These are phyloP conservation scores for Cryptoblepharus egeriae DNA, from an alignment of 2,797 vertebrate species.

Conservation along the genomic window DNA sequence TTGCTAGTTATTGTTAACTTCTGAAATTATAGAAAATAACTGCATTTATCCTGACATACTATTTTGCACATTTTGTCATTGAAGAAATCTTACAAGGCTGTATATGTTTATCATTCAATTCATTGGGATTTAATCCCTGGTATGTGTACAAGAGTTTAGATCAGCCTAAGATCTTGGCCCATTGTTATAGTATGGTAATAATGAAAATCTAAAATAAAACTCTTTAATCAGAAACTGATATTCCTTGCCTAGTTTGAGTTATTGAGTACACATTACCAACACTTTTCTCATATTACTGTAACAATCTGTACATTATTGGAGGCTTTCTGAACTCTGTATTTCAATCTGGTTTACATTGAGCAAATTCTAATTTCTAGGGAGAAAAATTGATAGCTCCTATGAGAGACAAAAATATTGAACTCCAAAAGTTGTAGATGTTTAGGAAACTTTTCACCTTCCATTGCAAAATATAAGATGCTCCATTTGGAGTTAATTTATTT, in stretches of 20 bases:
- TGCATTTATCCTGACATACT: no score
- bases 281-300: neutral
- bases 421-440: constrained; percentile 15
- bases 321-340: neutral
- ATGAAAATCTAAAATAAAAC: neutral
- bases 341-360: neutral
- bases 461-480: neutral
- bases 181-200: neutral
- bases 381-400: neutral
- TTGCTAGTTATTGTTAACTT: no score
- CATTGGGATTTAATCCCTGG: no score
- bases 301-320: neutral
- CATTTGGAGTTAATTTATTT: constrained; percentile 45
- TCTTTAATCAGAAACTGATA: neutral
- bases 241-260: neutral
- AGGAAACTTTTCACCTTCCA: constrained; percentile 31
- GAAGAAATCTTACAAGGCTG: no score
- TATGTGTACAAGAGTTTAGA: neutral
- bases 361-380: neutral
- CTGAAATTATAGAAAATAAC: no score
- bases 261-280: neutral
- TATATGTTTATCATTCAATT: no score
- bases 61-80: no score
- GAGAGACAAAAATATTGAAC: constrained; percentile 17
- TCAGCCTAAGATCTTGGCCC: no score